Percentiles rank a stretch among this genome's conserved stretches.
phyloP scores from a whole-genome alignment of 2,113 vertebrate genomes.

The Naja naja region DNA sequence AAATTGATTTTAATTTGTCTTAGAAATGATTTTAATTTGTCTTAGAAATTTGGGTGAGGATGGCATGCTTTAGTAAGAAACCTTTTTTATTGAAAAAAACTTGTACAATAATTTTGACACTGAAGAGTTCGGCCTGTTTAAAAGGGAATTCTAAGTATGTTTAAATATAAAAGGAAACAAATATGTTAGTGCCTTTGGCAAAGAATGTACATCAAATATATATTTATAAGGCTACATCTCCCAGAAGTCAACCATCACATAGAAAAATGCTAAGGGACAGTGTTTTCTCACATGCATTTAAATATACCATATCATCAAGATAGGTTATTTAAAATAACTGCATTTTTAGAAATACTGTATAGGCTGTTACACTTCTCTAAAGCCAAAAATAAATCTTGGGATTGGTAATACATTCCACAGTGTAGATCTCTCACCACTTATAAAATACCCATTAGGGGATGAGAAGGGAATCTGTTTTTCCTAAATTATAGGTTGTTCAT shows the following conservation, averaged over 20 bases:
- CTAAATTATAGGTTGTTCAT: background rate
- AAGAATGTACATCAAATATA: background rate
- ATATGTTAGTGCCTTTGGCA: background rate
- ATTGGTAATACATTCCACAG: background rate
- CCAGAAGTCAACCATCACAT: background rate
- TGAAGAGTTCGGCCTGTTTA: background rate
- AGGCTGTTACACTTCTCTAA: background rate
- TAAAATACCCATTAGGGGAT: background rate
- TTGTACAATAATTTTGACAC: background rate
- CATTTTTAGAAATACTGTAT: background rate
- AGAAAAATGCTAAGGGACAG: background rate
- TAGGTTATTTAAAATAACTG: background rate
- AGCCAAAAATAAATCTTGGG: background rate
- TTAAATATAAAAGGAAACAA: background rate
- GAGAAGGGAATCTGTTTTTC: background rate
- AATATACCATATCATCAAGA: background rate
- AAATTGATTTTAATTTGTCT: background rate
- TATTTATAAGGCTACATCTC: background rate
- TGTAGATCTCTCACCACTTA: background rate
- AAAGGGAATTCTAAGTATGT: background rate
- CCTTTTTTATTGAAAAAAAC: background rate
- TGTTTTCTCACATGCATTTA: background rate
- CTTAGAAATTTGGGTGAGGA: background rate
- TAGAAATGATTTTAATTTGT: background rate
- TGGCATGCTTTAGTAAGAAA: background rate